Conservation (phyloP, 2,113 vertebrate genomes). For the Chauna torquata region DNA sequence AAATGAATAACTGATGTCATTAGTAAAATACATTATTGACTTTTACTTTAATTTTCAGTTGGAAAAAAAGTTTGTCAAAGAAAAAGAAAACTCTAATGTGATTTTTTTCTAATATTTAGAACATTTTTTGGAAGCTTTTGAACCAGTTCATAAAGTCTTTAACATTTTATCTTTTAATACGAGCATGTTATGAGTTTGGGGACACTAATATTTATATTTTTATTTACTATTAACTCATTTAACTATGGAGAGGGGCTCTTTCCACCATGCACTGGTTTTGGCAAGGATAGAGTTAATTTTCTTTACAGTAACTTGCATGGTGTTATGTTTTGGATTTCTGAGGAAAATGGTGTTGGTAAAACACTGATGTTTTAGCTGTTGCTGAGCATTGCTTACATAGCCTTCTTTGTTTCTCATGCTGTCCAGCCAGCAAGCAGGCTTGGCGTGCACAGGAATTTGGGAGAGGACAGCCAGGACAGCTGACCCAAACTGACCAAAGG, state of each 20-base stretch:
- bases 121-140: background rate
- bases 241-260: background rate
- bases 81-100: background rate
- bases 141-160: background rate
- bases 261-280: background rate
- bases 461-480: background rate
- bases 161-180: background rate
- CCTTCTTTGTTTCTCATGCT: background rate
- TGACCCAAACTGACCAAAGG: background rate
- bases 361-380: background rate
- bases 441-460: background rate
- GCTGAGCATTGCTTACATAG: background rate
- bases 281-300: background rate
- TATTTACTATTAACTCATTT: background rate
- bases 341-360: background rate
- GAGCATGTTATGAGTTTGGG: background rate
- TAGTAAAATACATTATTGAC: conserved; percentile 9
- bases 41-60: background rate
- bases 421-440: background rate
- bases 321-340: background rate
- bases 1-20: conserved; percentile 14
- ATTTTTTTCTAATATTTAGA: background rate
- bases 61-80: background rate
- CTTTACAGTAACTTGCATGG: background rate
- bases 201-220: background rate